Evolutionary conservation across 2,888 invertebrate genomes (phyloP), one percentile per base, ranked within the genome.

Genomic region (Leucophenga maculata): DNA sequence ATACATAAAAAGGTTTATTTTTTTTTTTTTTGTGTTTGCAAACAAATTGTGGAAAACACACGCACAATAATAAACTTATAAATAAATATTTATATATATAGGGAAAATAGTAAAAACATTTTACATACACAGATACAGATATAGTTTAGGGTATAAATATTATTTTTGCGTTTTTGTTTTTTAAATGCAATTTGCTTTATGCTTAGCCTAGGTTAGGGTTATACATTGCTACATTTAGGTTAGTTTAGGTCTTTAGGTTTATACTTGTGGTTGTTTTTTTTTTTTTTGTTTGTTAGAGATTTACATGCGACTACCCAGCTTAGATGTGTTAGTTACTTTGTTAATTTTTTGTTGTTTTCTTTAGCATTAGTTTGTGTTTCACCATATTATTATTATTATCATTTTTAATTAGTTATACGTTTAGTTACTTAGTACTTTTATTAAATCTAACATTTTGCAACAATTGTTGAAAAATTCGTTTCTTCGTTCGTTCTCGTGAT

Each of bases 271-370:
- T 72, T 80, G 64, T 74, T 74, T 75, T 62, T 71, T 72, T 72
- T 62, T 44, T 80, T 80, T 32, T 32, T 77, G 80, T 80, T 16
- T 64, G 80, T 80, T 80, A 80, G 82, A 86, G 87, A 87, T 88
- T 88, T 88, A 88, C 88, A 88, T 88, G 88, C 88, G 88, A 88
- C 88, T 88, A 88, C 88, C 88, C 88, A 88, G 87, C 87, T 87
- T 87, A 88, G 85, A 87, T 88, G 85, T 88, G 85, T 86, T 85
- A 83, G 77, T 86, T 83, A 80, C 76, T 81, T 71, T 72, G 48
- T 70, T 75, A 72, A 69, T 73, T 72, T 72, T 59, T 26, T 71
- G 2, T 26, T 26, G 64, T 57, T 73, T 73, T 74, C 73, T 67
- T 73, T 80, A 78, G 74, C 76, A 80, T 78, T 75, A 75, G 77